phyloP scores from a whole-genome alignment of 1,140 invertebrate species.

The Popillia japonica region DNA sequence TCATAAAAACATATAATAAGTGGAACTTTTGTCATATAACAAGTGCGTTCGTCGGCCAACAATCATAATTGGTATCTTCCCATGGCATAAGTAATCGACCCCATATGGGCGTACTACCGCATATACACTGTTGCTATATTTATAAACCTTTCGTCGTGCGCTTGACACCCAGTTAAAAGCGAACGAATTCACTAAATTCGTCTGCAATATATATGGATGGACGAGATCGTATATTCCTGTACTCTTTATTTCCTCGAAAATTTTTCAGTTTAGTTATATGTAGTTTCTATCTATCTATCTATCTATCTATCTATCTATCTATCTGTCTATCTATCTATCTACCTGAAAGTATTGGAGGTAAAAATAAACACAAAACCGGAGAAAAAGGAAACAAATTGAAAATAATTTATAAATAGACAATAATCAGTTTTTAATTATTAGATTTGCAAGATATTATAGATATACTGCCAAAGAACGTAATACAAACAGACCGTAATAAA shows the following conservation, averaged over 20 bases:
- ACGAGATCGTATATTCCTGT: neutral
- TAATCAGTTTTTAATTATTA: too few relatives aligned
- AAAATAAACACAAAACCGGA: too few relatives aligned
- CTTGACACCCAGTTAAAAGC: slow-evolving; percentile 8
- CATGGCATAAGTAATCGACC: slow-evolving; percentile 39
- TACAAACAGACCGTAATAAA: neutral
- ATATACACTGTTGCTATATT: neutral
- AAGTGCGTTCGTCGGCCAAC: slow-evolving; percentile 11
- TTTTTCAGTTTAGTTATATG: neutral
- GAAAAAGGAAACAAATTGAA: too few relatives aligned
- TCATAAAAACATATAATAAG: slow-evolving; percentile 40
- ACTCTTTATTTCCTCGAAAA: neutral
- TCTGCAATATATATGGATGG: slow-evolving; percentile 12
- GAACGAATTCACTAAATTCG: slow-evolving; percentile 11
- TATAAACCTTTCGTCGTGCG: neutral
- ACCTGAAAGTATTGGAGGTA: too few relatives aligned
- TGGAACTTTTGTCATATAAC: slow-evolving; percentile 37
- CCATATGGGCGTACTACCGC: slow-evolving; percentile 31
- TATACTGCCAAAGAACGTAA: neutral
- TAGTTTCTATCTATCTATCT: too few relatives aligned
- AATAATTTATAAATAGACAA: too few relatives aligned
- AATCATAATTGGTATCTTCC: slow-evolving; percentile 41
- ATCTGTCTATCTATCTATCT: too few relatives aligned
- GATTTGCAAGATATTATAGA: too few relatives aligned
- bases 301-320: too few relatives aligned